Conservation (phyloP, 1,140 invertebrate species). For the Atta cephalotes region DNA sequence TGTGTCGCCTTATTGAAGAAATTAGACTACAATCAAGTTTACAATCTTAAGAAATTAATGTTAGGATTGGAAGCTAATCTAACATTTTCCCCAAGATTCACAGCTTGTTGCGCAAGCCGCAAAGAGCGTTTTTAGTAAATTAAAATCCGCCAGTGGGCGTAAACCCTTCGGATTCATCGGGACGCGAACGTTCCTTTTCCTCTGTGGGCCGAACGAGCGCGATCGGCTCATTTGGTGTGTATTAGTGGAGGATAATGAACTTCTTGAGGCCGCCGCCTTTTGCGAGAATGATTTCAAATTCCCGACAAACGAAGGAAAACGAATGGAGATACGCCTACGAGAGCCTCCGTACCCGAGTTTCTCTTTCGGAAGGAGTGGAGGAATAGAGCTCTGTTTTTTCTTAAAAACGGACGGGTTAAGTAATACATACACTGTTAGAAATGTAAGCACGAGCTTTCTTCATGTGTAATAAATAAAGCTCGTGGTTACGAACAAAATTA, state of each 20-base stretch:
- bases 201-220: slow-evolving; percentile 42
- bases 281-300: slow-evolving; percentile 68
- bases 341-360: not conserved
- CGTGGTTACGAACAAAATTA: no score
- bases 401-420: slow-evolving; percentile 51
- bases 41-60: not conserved
- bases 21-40: slow-evolving; percentile 11
- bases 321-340: slow-evolving; percentile 74
- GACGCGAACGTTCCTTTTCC: slow-evolving; percentile 18
- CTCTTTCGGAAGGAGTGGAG: not conserved
- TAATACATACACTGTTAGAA: no score
- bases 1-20: not conserved
- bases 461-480: no score
- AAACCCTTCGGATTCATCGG: slow-evolving; percentile 44
- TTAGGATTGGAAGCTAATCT: not conserved
- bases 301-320: slow-evolving; percentile 68
- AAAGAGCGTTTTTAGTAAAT: slow-evolving; percentile 55
- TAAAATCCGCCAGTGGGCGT: slow-evolving; percentile 68
- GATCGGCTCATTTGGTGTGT: slow-evolving; percentile 79
- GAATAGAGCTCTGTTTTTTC: not conserved
- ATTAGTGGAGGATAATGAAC: slow-evolving; percentile 82
- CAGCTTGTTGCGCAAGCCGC: slow-evolving; percentile 18
- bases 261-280: slow-evolving; percentile 75
- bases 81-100: slow-evolving; percentile 16
- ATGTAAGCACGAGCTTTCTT: no score